A percentile compares a stretch with the other conserved stretches of the same genome.
Conservation (phyloP, 2,113 vertebrate species). For the zebrafish (Danio rerio) region GRCz12tu NC_133186.1:44539501-44540000, state of each 20-base stretch:
- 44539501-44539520: too few species aligned
- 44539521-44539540: too few species aligned
- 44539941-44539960: background rate
- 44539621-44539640: too few species aligned
- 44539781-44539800: background rate
- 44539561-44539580: too few species aligned
- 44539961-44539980: background rate
- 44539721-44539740: background rate
- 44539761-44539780: background rate
- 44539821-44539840: constrained; percentile 4
- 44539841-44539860: constrained; percentile 2
- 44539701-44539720: too few species aligned
- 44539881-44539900: background rate
- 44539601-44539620: too few species aligned
- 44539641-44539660: too few species aligned
- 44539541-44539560: too few species aligned
- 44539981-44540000: background rate
- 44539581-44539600: too few species aligned
- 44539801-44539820: background rate
- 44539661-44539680: too few species aligned
- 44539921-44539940: background rate
- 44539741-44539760: background rate
- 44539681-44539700: too few species aligned
- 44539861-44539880: constrained; percentile 12
- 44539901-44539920: constrained; percentile 26